Evolutionary conservation across 2,113 vertebrate species (phyloP).

Genomic region (Zosterops hypoxanthus): DNA sequence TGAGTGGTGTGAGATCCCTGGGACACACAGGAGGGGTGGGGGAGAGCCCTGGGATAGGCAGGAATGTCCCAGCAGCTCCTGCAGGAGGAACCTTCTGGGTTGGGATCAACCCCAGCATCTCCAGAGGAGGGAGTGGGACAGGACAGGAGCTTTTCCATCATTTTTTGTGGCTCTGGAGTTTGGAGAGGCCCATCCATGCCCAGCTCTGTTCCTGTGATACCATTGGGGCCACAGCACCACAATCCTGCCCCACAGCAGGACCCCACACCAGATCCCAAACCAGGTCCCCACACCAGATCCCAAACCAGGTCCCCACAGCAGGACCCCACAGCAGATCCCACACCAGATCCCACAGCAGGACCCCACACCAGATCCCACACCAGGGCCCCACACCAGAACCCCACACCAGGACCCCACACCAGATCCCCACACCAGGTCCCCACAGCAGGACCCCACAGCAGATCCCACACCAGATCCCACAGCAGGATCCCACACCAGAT

Average conservation of each 20-base stretch:
- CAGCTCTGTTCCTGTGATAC: background rate
- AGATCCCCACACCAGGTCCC: background rate
- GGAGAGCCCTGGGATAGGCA: accelerated
- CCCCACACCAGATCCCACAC: background rate
- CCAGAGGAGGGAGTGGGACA: background rate
- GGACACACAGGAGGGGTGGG: background rate
- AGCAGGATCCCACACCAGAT: no score
- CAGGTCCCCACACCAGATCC: background rate
- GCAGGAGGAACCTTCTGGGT: background rate
- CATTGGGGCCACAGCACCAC: accelerated
- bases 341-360: background rate
- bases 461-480: background rate
- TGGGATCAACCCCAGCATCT: background rate
- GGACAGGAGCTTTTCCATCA: background rate
- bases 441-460: background rate
- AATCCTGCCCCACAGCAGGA: background rate
- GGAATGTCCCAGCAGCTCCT: background rate
- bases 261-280: no score
- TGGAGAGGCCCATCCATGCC: background rate
- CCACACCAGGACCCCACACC: background rate
- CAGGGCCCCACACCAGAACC: background rate
- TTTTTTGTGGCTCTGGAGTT: background rate
- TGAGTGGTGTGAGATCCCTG: accelerated
- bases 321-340: background rate
- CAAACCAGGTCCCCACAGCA: background rate